phyloP scores from a whole-genome alignment of 30 jellyfish, hydroid and myxozoan species.

The Nemopilema nomurai region DNA sequence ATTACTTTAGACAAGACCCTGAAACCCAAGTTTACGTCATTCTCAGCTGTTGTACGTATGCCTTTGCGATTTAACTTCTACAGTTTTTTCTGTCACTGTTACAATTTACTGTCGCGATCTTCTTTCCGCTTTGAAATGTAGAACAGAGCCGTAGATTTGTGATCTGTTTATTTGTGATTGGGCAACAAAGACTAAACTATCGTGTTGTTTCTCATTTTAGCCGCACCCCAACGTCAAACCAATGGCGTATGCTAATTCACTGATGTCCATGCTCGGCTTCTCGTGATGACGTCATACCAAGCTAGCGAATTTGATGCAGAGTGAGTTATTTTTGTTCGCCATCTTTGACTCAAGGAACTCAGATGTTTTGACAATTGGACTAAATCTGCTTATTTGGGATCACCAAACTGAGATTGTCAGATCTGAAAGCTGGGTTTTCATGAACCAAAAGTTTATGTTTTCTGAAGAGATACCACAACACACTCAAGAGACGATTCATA shows the following conservation, averaged over 20 bases:
- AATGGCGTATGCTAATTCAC: conserved; percentile 95
- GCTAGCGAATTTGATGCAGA: neutral
- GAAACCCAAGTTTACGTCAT: conserved; percentile 88
- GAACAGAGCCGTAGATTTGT: no score
- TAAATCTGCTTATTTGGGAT: no score
- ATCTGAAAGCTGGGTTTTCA: no score
- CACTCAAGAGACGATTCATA: no score
- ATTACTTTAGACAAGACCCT: conserved; percentile 78
- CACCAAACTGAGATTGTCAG: no score
- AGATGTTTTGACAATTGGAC: neutral
- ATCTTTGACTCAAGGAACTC: neutral
- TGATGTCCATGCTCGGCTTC: conserved; percentile 95
- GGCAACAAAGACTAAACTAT: no score
- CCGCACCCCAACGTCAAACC: conserved; percentile 98
- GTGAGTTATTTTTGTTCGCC: neutral
- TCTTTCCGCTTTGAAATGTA: no score
- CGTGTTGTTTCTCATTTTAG: no score
- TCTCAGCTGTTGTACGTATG: conserved; percentile 90
- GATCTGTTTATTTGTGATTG: no score
- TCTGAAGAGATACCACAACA: no score
- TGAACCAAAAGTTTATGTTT: no score
- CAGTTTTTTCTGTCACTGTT: no score
- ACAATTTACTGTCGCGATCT: neutral
- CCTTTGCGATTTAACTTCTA: neutral
- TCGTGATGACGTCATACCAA: conserved; percentile 8